A percentile compares a stretch with the other conserved stretches of the same genome.
phyloP scores from a whole-genome alignment of 2,888 invertebrate species.

The Tenthredo distinguenda region DNA sequence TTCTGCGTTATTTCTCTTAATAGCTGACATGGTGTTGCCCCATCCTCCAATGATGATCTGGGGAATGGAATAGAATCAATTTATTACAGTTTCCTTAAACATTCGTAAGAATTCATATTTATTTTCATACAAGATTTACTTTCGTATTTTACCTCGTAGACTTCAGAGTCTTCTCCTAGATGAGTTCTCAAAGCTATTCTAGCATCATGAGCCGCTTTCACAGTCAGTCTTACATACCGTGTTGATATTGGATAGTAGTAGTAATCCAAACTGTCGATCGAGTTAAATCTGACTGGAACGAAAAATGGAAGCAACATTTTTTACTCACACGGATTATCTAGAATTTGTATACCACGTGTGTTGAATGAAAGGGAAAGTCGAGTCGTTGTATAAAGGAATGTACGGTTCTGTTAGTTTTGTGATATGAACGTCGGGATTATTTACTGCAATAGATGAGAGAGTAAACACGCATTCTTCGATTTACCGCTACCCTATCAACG shows the following conservation, averaged over 20 bases:
- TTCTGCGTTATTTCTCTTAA: conserved; percentile 64
- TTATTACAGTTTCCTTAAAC: background rate
- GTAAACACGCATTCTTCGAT: background rate
- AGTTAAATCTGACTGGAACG: conserved; percentile 63
- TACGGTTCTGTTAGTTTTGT: background rate
- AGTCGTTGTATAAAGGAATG: background rate
- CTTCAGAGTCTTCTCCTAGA: conserved; percentile 66
- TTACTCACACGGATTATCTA: background rate
- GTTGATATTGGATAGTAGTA: conserved; percentile 68
- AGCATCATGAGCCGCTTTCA: conserved; percentile 67
- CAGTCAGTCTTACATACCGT: conserved; percentile 60
- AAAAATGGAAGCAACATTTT: background rate
- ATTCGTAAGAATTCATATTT: background rate
- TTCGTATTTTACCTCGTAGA: conserved; percentile 64
- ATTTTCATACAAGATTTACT: background rate
- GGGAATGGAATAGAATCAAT: background rate
- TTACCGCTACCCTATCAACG: background rate
- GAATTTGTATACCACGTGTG: background rate
- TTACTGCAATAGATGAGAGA: background rate
- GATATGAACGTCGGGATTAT: background rate
- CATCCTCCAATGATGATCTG: conserved; percentile 68
- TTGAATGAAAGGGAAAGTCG: background rate
- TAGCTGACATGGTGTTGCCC: conserved; percentile 66
- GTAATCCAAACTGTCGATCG: conserved; percentile 65
- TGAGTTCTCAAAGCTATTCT: conserved; percentile 68